Base-by-base conservation (phyloP, 2,797 vertebrate species). In the Lacerta viridis region DNA sequence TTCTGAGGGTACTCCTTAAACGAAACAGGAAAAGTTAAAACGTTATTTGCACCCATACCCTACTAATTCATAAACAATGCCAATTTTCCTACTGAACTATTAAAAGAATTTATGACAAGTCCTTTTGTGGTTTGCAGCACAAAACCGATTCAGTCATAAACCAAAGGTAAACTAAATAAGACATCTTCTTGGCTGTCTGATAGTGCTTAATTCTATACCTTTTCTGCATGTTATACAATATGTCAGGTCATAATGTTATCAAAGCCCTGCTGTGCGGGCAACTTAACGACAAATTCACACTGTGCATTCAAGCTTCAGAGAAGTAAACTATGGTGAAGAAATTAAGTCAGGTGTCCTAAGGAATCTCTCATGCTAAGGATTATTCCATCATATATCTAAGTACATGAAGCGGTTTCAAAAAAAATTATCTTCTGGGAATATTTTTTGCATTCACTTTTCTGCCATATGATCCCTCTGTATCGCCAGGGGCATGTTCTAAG, bases 1-100 rank as follows among this genome's bases (percentile, higher is more conserved):
- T 89, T 96, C 92, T 95, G 97, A 1, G 93, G 87, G 66, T 96
- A 96, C 8, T 97, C 97, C 97, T 97, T 91, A 36, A 94, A 92
- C 0, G 89, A 0, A 93, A 90, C 88, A 93, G 5, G 85, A 88
- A 91, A 87, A 87, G 36, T 68, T 15, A 61, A 91, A 87, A 87
- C 23, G 80, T 92, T 89, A 89, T 27, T 91, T 88, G 90, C 88
- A 69, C 84, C 82, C 72, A 43, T 41, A 88, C 75, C 84, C 33
- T 80, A 84, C 59, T 80, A 23, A 68, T 11, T 93, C 78, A 85
- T 83, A 80, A 94, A 87, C 90, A 95, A 92, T 77, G 74, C 59
- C 89, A 20, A 64, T 81, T 91, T 89, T 93, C 89, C 76, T 87
- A 84, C 85, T 83, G 46, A 90, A 68, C 88, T 85, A 87, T 90